Evolutionary conservation across 2,888 invertebrate genomes (phyloP).

Genomic region (Torymus texanus): DNA sequence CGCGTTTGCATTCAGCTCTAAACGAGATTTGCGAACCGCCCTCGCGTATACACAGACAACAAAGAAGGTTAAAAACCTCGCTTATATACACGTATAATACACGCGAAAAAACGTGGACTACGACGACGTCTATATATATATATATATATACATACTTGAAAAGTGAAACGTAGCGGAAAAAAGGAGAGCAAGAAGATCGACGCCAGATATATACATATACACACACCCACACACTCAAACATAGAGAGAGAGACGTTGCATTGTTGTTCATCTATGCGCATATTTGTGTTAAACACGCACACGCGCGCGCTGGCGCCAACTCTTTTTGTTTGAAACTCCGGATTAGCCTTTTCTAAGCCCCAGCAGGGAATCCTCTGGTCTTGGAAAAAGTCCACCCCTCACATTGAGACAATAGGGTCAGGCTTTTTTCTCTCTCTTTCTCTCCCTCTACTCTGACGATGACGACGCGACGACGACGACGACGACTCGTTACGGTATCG

Average conservation of each 20-base stretch:
- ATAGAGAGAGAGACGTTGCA: slow-evolving; percentile 33
- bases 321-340: slow-evolving; percentile 68
- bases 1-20: slow-evolving; percentile 24
- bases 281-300: slow-evolving; percentile 63
- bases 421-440: background rate
- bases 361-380: background rate
- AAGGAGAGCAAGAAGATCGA: slow-evolving; percentile 37
- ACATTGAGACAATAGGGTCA: background rate
- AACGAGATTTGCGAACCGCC: slow-evolving; percentile 46
- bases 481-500: slow-evolving; percentile 3
- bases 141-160: background rate
- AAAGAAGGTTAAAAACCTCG: slow-evolving; percentile 33
- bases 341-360: slow-evolving; percentile 62
- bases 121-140: no score
- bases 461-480: background rate
- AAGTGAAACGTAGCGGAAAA: slow-evolving; percentile 41
- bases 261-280: slow-evolving; percentile 59
- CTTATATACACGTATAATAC: background rate
- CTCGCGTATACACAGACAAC: background rate
- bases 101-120: background rate
- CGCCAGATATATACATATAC: background rate
- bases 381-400: background rate
- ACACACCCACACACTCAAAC: no score
- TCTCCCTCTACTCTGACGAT: background rate
- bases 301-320: slow-evolving; percentile 66